These are phyloP conservation scores for Andrena fulva DNA, from an alignment of 2,888 invertebrate genomes.

Conservation along the genomic window DNA sequence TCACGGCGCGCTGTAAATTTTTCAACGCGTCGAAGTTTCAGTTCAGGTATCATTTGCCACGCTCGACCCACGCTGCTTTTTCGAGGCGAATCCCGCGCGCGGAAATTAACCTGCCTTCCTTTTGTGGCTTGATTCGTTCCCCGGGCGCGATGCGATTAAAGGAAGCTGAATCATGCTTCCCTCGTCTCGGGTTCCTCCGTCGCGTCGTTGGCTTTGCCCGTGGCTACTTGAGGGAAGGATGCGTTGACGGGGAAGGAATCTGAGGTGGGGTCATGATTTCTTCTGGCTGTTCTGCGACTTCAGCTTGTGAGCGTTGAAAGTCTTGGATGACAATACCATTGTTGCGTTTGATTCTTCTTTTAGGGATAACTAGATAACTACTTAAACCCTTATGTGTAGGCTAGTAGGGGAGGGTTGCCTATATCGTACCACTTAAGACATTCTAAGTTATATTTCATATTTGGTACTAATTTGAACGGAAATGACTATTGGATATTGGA, in stretches of 20 bases:
- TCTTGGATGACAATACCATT: no score
- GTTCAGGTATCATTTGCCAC: constrained; percentile 20
- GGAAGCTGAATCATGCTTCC: constrained; percentile 35
- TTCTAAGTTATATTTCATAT: no score
- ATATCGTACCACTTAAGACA: no score
- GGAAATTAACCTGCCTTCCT: constrained; percentile 61
- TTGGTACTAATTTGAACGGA: no score
- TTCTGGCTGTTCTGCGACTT: no score
- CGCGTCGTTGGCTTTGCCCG: constrained; percentile 28
- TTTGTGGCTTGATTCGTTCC: constrained; percentile 42
- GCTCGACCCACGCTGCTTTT: not conserved
- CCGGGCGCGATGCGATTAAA: constrained; percentile 38
- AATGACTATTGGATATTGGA: no score
- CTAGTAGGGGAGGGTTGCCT: no score
- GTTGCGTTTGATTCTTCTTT: no score
- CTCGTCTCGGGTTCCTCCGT: constrained; percentile 27
- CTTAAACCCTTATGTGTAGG: no score
- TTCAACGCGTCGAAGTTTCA: constrained; percentile 63
- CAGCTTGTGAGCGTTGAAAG: no score
- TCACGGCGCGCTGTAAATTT: constrained; percentile 65
- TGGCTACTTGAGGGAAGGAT: constrained; percentile 13
- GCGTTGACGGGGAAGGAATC: constrained; percentile 13
- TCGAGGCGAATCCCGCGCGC: constrained; percentile 28
- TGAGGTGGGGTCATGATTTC: not conserved
- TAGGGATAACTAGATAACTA: no score